Evolutionary conservation across 2,888 invertebrate genomes (phyloP), one percentile per base, ranked within the genome.

Genomic region (Furcula furcula): DNA sequence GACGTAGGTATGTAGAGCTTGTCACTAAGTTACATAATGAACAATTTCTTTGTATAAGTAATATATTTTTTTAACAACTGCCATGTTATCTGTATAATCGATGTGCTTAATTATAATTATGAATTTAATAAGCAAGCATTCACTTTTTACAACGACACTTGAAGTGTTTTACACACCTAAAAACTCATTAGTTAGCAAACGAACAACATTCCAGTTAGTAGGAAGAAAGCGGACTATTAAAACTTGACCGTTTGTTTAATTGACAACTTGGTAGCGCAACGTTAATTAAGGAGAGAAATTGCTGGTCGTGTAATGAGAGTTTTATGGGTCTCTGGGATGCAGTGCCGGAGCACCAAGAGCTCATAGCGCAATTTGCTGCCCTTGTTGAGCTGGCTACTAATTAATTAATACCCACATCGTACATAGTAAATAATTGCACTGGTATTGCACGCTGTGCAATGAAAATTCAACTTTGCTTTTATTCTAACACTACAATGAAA

Each of bases 231-330:
- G 15, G 26, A 49, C 48, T 31, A 38, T 43, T 43, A 29, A 46
- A 42, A 56, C 53, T 55, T 60, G 56, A 55, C 54, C 55, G 53
- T 60, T 63, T 48, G 42, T 48, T 52, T 65, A 69, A 71, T 70
- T 68, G 68, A 67, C 60, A 67, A 55, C 61, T 54, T 61, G 67
- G 65, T 63, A 47, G 64, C 60, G 66, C 65, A 61, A 63, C 65
- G 66, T 72, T 71, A 69, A 58, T 69, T 76, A 77, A 68, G 67
- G 62, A 67, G 68, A 67, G 65, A 72, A 71, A 75, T 73, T 65
- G 73, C 66, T 60, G 53, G 55, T 61, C 47, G 58, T 59, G 59
- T 73, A 74, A 74, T 68, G 65, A 67, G 71, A 66, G 68, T 72
- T 76, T 75, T 77, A 77, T 70, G 69, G 62, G 52, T 45, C 45